These are phyloP conservation scores for Drosophila engyochracea DNA, from an alignment of 2,888 invertebrate species.

Conservation along the genomic window DNA sequence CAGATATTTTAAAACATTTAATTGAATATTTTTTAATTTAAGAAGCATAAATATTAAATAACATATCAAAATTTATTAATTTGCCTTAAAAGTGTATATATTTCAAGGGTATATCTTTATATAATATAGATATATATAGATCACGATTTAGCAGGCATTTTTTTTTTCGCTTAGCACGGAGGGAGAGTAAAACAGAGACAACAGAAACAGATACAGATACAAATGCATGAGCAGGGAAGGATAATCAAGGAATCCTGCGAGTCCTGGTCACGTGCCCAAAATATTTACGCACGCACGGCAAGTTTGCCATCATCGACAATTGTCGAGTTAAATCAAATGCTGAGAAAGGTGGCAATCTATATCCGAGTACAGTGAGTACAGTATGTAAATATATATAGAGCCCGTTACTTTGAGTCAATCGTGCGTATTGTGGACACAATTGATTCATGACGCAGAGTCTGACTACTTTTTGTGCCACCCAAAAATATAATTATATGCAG, in stretches of 20 bases:
- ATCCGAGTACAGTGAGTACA: neutral
- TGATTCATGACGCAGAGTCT: constrained; percentile 12
- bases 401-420: neutral
- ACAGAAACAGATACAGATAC: neutral
- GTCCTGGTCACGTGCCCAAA: constrained; percentile 45
- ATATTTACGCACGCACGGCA: constrained; percentile 55
- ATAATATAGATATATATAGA: no score
- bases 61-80: neutral
- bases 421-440: constrained; percentile 36
- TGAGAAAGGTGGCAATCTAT: constrained; percentile 9
- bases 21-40: neutral
- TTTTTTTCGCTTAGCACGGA: neutral
- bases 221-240: neutral
- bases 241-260: constrained; percentile 31
- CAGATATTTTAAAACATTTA: no score
- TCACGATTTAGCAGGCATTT: neutral
- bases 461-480: neutral
- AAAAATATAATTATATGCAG: neutral
- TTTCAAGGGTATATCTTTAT: neutral
- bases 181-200: neutral
- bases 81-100: neutral
- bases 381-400: constrained; percentile 9
- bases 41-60: neutral
- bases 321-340: constrained; percentile 10
- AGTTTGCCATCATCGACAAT: constrained; percentile 17